Base-by-base conservation (phyloP, 2,888 invertebrate species). In the Chydorus sphaericus region DNA sequence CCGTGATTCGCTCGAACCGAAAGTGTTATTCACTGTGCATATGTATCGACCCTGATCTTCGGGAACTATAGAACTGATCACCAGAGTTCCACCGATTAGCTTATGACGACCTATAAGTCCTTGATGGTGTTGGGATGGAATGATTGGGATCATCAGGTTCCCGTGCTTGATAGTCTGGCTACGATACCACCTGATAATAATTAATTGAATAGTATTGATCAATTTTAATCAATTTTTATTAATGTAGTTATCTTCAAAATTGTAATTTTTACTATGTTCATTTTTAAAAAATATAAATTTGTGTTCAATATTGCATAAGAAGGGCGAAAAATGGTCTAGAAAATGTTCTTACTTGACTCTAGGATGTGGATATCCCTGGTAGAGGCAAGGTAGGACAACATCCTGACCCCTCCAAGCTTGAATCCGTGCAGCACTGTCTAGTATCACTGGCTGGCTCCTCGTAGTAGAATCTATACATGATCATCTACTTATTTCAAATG, bases 1-100 rank as follows among this genome's bases (percentile, higher is more conserved):
- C 14, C 64, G 78, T 58, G 80, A 77, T 44, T 81, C 76, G 2
- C 79, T 76, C 57, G 77, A 77, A 0, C 81, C 81, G 33, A 77
- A 75, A 1, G 73, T 73, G 63, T 81, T 81, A 37, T 75, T 74
- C 1, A 81, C 78, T 28, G 78, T 77, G 65, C 85, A 86, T 57
- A 77, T 75, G 81, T 85, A 86, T 52, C 75, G 70, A 0, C 83
- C 85, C 37, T 82, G 80, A 65, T 83, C 83, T 26, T 80, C 79
- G 56, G 77, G 67, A 48, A 61, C 60, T 1, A 67, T 65, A 30
- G 66, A 62, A 39, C 62, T 59, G 23, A 73, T 66, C 44, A 69
- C 62, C 44, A 73, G 64, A 59, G 70, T 69, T 16, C 71, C 70
- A 29, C 69, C 69, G 29, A 66, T 62, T 49, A 68, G 65, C 14